Evolutionary conservation across 2,113 vertebrate species (phyloP), one percentile per base, ranked within the genome.

Genomic region (Sceloporus tristichus): DNA sequence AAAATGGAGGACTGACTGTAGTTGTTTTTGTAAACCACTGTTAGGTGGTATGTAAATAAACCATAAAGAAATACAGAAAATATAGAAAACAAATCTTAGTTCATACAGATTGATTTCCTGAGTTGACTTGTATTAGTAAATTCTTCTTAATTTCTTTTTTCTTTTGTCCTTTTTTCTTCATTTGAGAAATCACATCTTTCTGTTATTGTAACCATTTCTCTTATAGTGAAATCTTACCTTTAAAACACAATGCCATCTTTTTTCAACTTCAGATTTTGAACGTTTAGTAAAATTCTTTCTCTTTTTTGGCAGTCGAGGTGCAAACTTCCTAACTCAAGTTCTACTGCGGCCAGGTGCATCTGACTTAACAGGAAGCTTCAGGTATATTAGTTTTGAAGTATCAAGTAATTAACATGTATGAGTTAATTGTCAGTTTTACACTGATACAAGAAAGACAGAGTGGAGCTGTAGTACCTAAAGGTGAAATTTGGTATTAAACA

Each of bases 341-440:
- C 95, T 99, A 92, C 94, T 99, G 95, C 97, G 98, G 95, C 99
- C 99, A 1, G 98, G 98, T 53, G 98, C 98, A 38, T 99, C 99
- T 11, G 99, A 99, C 90, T 97, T 99, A 90, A 99, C 99, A 0
- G 99, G 99, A 92, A 99, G 99, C 90, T 99, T 99, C 97, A 99
- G 99, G 99, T 99, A 95, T 38, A 92, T 85, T 6, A 21, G n/a
- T 62, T 84, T 7, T 38, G 9, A 59, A 29, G 19, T 56, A 11
- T 21, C 16, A 56, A 40, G 4, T 68, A 54, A 38, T 27, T n/a
- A 27, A 27, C 80, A 23, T 65, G 54, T 25, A 68, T 34, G 56
- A 76, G 23, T 29, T 62, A 81, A 59, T 62, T 53, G n/a, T 13
- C 38, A 48, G 5, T 73, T 4, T 81, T n/a, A 80, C 25, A 73